Base-by-base conservation (phyloP, 37 sponge, comb jelly and placozoan species). In the Beroe forskalii region DNA sequence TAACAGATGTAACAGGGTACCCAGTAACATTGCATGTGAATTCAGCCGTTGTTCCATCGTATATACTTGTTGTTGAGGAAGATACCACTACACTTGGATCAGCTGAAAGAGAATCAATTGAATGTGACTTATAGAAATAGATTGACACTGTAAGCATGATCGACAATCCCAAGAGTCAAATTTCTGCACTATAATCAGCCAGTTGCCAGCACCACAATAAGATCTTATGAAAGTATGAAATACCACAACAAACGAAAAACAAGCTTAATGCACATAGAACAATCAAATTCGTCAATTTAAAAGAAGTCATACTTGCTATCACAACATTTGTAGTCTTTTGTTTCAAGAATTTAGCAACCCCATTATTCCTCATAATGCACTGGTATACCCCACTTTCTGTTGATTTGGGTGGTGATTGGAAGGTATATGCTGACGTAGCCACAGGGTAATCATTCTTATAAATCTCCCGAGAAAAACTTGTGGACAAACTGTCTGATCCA, bases 11-110 rank as follows among this genome's bases (percentile, higher is more conserved):
- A 33, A 69, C 2, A 36, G 72, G 72, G 17, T 69, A 69, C 6
- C 72, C 72, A 69, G 33, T 32, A 28, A 69, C 72, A 69, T 27
- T 69, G 38, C 72, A 69, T 36, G 39, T 69, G 32, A 69, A 19
- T 69, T 33, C 14, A 20, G 72, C 72, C 14, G 36, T 33, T 19
- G 38, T 69, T 2, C 38, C 72, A 33, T 32, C 38, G 28, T 31
- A 17, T 3, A 69, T 32, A 36, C 38, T 36, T 35, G 12, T 14
- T 35, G 38, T 69, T 32, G 39, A 14, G 4, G 72, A 2, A 36
- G 72, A 32, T 27, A 69, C 19, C 4, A 2, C 19, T 14, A 32
- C 35, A 20, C 37, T 32, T 1, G 72, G 72, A 37, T 1, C 27
- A 69, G 72, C 72, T 69, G 72, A 3, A 63, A 63, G 9, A 17